These are phyloP conservation scores for Ivindomyrus marchei DNA, from an alignment of 2,113 vertebrate genomes.

Conservation along the genomic window DNA sequence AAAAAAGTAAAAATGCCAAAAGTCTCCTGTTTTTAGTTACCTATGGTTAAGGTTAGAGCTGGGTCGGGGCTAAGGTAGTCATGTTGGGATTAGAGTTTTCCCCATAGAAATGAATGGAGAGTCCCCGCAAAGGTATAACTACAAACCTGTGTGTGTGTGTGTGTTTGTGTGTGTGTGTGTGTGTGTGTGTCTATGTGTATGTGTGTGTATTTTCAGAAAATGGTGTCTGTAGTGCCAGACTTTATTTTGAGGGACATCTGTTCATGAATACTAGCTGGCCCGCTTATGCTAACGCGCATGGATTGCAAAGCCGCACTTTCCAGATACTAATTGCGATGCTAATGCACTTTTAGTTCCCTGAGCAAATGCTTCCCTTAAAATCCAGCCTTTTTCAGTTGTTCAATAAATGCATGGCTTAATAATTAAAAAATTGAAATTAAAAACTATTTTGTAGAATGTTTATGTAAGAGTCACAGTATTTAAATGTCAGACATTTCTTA, in stretches of 20 bases:
- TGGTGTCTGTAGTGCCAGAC: not conserved
- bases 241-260: slow-evolving; percentile 25
- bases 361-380: slow-evolving; percentile 34
- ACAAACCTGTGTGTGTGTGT: no score
- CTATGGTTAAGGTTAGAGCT: no score
- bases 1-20: no score
- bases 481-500: not conserved
- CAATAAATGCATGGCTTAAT: slow-evolving; percentile 15
- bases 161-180: no score
- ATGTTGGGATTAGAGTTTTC: no score
- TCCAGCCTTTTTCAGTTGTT: slow-evolving; percentile 10
- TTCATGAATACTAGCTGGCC: slow-evolving; percentile 20
- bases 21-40: no score
- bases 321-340: slow-evolving; percentile 25
- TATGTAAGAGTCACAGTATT: not conserved
- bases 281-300: slow-evolving; percentile 20
- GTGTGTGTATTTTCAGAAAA: not conserved
- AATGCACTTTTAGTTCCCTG: slow-evolving; percentile 13
- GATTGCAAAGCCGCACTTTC: slow-evolving; percentile 16
- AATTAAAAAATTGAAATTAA: not conserved
- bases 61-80: no score
- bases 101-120: no score
- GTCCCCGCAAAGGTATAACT: no score
- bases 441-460: not conserved
- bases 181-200: not conserved